Evolutionary conservation across 2,888 invertebrate species (phyloP).

Genomic region (Phortica magna): DNA sequence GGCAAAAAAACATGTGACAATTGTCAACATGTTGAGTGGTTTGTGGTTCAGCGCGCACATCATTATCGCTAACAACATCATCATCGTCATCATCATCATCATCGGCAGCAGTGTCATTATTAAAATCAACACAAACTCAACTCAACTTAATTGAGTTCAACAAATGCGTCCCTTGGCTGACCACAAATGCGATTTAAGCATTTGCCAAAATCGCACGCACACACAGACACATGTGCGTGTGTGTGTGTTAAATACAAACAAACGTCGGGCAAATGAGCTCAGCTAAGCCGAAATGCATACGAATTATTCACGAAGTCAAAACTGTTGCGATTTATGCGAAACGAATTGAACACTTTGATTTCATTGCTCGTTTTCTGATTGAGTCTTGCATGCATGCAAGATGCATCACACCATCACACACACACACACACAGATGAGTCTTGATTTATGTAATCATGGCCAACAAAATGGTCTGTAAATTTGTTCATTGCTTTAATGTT

Average conservation of each 20-base stretch:
- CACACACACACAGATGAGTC: neutral
- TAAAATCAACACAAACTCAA: no score
- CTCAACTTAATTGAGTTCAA: no score
- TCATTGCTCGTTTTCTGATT: neutral
- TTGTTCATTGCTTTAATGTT: slow-evolving; percentile 12
- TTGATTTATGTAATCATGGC: slow-evolving; percentile 12
- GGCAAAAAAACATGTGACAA: neutral
- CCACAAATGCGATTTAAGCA: neutral
- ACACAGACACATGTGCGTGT: neutral
- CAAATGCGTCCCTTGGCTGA: no score
- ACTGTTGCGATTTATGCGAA: neutral
- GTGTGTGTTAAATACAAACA: neutral
- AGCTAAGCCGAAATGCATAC: neutral
- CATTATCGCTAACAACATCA: no score
- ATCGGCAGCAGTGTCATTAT: no score
- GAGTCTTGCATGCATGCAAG: neutral
- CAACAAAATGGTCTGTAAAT: slow-evolving; percentile 16
- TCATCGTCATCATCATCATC: no score
- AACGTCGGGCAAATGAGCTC: neutral
- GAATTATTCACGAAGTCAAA: neutral
- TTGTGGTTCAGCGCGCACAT: neutral
- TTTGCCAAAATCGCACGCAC: neutral
- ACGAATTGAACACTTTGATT: neutral
- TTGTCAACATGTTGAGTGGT: neutral
- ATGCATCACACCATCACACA: neutral